Conservation (phyloP, 37 sponge, comb jelly and placozoan species). For the Eunapius fragilis region DNA sequence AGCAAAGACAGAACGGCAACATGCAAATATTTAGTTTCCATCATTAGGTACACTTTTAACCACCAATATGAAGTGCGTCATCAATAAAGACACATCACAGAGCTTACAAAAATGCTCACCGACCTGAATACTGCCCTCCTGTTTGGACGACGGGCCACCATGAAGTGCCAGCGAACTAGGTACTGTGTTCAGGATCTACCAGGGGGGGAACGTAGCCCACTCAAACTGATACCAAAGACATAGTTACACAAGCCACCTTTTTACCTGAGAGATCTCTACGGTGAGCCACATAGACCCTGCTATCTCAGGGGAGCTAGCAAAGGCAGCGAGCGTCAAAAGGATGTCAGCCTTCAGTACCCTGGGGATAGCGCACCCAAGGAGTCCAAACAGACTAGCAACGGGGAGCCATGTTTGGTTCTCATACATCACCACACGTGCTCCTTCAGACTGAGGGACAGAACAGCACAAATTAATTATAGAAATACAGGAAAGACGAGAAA, state of each 20-base stretch:
- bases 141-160: slow-evolving; percentile 6
- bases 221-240: neutral
- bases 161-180: neutral
- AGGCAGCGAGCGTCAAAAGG: slow-evolving; percentile 75
- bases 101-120: neutral
- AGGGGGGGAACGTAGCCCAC: neutral
- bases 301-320: slow-evolving; percentile 87
- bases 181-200: slow-evolving; percentile 52
- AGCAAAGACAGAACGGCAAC: too few relatives aligned
- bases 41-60: too few relatives aligned
- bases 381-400: slow-evolving; percentile 80
- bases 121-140: slow-evolving; percentile 73
- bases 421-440: slow-evolving; percentile 80
- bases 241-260: neutral
- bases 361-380: slow-evolving; percentile 89
- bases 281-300: slow-evolving; percentile 80
- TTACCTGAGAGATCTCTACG: slow-evolving; percentile 75
- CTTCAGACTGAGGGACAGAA: slow-evolving; percentile 64
- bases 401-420: slow-evolving; percentile 86
- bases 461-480: neutral
- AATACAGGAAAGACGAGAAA: neutral
- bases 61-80: too few relatives aligned
- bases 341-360: slow-evolving; percentile 86
- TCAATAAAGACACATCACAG: too few relatives aligned
- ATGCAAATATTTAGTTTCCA: too few relatives aligned